Conservation (phyloP, 2,888 invertebrate species). For the Sesia bembeciformis region DNA sequence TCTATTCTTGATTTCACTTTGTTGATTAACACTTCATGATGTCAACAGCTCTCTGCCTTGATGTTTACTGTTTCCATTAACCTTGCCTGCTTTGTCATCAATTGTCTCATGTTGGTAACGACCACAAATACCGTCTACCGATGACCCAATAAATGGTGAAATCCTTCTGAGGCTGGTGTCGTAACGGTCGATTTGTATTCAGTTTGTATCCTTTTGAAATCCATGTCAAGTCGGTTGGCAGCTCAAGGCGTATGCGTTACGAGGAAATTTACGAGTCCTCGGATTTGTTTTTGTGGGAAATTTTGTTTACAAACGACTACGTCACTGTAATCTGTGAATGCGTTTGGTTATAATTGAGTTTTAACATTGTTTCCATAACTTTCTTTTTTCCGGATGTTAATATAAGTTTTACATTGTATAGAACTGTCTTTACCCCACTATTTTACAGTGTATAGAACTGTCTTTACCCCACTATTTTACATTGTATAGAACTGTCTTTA, state of each 20-base stretch:
- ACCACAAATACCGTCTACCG: conserved; percentile 34
- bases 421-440: too few species aligned
- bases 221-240: conserved; percentile 68
- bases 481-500: too few species aligned
- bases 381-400: too few species aligned
- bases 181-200: conserved; percentile 67
- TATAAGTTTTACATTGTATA: too few species aligned
- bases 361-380: too few species aligned
- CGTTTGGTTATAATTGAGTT: too few species aligned
- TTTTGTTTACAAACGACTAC: neutral
- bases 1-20: too few species aligned
- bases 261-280: conserved; percentile 57
- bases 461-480: too few species aligned
- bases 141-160: conserved; percentile 71
- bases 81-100: conserved; percentile 20
- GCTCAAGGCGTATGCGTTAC: conserved; percentile 44
- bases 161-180: conserved; percentile 52
- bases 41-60: conserved; percentile 1
- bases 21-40: neutral
- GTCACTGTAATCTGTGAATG: too few species aligned
- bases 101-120: neutral
- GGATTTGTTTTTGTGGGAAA: conserved; percentile 20
- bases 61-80: conserved; percentile 23
- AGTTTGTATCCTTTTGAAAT: conserved; percentile 58
- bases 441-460: too few species aligned